phyloP scores from a whole-genome alignment of 64 coral and sea anemone genomes.

The Trachythela sp. region DNA sequence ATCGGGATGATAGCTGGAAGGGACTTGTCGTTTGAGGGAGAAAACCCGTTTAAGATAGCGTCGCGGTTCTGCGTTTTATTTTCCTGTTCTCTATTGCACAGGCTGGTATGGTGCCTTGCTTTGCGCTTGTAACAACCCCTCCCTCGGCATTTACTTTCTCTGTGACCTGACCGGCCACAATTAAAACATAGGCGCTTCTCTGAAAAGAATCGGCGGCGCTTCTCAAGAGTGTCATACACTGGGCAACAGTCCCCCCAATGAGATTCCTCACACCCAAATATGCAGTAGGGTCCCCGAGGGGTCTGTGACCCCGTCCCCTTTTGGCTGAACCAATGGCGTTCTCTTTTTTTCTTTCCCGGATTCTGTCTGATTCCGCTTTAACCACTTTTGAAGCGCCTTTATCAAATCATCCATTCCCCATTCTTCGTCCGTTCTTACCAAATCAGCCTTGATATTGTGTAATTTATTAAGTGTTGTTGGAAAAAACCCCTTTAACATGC shows the following conservation, averaged over 20 bases:
- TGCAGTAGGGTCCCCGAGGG: neutral
- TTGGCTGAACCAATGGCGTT: conserved; percentile 30
- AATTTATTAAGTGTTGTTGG: conserved; percentile 41
- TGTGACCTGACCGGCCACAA: too few species aligned
- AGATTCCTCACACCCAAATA: neutral
- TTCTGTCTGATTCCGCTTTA: neutral
- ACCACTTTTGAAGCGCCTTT: too few species aligned
- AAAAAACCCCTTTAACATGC: neutral
- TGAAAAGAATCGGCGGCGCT: too few species aligned
- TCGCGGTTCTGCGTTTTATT: neutral
- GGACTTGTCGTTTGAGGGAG: too few species aligned
- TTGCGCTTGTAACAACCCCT: conserved; percentile 51
- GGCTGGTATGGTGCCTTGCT: conserved; percentile 45
- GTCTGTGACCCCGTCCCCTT: neutral
- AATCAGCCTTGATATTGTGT: conserved; percentile 25
- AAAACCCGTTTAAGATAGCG: conserved; percentile 16
- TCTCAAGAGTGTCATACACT: too few species aligned
- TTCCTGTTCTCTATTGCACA: conserved; percentile 14
- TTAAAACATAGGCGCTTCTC: too few species aligned
- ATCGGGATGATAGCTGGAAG: conserved; percentile 17
- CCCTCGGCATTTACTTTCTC: conserved; percentile 27
- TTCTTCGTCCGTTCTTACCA: conserved; percentile 22
- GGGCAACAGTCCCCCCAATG: conserved; percentile 20
- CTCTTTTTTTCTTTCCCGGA: conserved; percentile 10
- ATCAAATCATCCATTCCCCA: conserved; percentile 16